Evolutionary conservation across 2,888 invertebrate genomes (phyloP).

Genomic region (Apeira syringaria): DNA sequence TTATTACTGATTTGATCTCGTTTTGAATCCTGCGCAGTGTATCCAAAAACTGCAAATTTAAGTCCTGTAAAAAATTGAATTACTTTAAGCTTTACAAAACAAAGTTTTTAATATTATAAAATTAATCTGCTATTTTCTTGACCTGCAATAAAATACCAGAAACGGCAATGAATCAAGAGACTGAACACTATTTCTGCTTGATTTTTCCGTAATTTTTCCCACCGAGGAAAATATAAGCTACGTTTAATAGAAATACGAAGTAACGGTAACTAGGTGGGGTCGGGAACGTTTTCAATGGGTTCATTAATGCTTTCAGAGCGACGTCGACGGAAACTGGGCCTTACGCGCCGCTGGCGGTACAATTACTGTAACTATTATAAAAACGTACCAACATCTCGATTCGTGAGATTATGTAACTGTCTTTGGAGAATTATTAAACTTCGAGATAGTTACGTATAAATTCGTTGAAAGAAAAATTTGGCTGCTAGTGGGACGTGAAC

Average conservation of each 20-base stretch:
- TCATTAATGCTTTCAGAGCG: constrained; percentile 51
- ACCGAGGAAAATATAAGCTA: constrained; percentile 25
- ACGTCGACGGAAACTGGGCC: constrained; percentile 45
- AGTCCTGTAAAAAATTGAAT: too few relatives aligned
- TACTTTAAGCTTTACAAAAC: too few relatives aligned
- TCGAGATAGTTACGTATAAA: too few relatives aligned
- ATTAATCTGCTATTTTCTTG: too few relatives aligned
- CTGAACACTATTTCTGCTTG: constrained; percentile 9
- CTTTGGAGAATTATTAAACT: too few relatives aligned
- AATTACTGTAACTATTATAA: constrained; percentile 41
- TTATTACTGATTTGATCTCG: too few relatives aligned
- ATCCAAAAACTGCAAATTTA: too few relatives aligned
- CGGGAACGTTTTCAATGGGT: constrained; percentile 54
- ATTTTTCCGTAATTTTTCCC: constrained; percentile 21
- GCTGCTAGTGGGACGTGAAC: too few relatives aligned
- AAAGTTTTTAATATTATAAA: too few relatives aligned
- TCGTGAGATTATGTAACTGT: neutral
- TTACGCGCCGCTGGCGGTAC: constrained; percentile 36
- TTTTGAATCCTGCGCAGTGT: too few relatives aligned
- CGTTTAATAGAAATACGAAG: constrained; percentile 34
- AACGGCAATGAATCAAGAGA: constrained; percentile 4
- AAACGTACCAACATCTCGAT: constrained; percentile 41
- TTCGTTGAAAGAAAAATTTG: too few relatives aligned
- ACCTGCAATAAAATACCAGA: neutral
- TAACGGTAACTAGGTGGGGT: constrained; percentile 41